A percentile compares a stretch with the other conserved stretches of the same genome.
These are phyloP conservation scores for Apamea monoglypha DNA, from an alignment of 2,888 invertebrate genomes.

Conservation along the genomic window DNA sequence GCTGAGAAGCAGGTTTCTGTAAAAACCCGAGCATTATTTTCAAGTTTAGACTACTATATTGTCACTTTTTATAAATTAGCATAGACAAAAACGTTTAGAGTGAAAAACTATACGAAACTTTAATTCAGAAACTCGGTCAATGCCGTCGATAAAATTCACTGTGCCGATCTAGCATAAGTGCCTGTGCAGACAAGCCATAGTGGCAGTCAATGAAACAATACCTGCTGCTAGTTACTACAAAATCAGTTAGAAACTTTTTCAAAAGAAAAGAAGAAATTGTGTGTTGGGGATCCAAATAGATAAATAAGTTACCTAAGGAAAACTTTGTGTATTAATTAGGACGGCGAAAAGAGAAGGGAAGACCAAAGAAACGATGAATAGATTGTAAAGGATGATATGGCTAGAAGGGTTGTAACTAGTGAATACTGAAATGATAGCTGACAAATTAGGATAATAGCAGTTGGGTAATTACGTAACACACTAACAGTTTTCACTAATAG, in stretches of 20 bases:
- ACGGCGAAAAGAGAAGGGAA: neutral
- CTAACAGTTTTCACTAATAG: neutral
- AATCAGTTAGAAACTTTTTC: neutral
- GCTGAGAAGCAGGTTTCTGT: constrained; percentile 3
- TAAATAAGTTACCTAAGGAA: neutral
- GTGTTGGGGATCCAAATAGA: too few relatives aligned
- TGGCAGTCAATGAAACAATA: neutral
- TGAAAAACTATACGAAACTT: constrained; percentile 45
- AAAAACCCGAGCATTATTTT: constrained; percentile 6
- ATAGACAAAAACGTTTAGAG: constrained; percentile 35
- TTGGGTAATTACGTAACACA: neutral
- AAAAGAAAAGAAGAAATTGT: too few relatives aligned
- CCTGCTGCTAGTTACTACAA: neutral
- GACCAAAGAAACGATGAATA: neutral
- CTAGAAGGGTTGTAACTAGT: neutral
- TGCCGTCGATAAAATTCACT: constrained; percentile 57
- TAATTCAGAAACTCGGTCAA: constrained; percentile 62
- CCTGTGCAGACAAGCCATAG: constrained; percentile 33
- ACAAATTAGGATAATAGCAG: neutral
- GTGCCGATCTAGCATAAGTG: constrained; percentile 38
- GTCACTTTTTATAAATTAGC: constrained; percentile 21
- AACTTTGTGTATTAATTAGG: neutral
- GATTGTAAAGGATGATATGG: neutral
- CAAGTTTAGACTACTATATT: neutral
- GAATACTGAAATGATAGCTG: neutral